These are phyloP conservation scores for Sinocyclocheilus anshuiensis DNA, from an alignment of 2,113 vertebrate genomes.

Conservation along the genomic window DNA sequence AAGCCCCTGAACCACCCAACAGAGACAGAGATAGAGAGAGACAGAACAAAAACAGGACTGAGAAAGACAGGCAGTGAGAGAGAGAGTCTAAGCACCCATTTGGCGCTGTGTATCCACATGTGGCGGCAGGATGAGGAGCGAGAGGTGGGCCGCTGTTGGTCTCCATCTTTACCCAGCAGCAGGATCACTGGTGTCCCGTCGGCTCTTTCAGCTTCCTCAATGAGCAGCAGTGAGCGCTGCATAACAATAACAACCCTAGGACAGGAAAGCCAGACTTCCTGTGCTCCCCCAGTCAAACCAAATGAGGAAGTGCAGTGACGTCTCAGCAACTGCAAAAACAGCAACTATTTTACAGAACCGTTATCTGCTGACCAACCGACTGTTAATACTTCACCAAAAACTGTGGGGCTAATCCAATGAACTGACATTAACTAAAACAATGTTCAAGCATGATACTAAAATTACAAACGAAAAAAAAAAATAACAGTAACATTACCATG, in stretches of 20 bases:
- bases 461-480: not conserved
- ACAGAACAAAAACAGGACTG: not conserved
- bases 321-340: slow-evolving; percentile 34
- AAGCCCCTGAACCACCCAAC: slow-evolving; percentile 33
- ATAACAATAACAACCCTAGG: slow-evolving; percentile 46
- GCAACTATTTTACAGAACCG: not conserved
- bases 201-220: slow-evolving; percentile 31
- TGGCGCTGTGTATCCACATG: not conserved
- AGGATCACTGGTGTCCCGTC: slow-evolving; percentile 30
- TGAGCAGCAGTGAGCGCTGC: slow-evolving; percentile 6
- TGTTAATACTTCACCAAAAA: not conserved
- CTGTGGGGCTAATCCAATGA: not conserved
- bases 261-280: slow-evolving; percentile 58
- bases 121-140: not conserved
- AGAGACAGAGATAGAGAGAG: not conserved
- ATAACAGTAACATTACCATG: too few species aligned
- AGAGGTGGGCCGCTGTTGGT: not conserved
- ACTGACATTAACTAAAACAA: not conserved
- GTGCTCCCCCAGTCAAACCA: slow-evolving; percentile 34
- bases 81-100: not conserved
- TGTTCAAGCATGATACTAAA: not conserved
- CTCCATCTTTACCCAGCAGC: slow-evolving; percentile 42
- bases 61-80: not conserved
- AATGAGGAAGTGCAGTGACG: slow-evolving; percentile 46
- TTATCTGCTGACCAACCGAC: not conserved